Conservation (phyloP, 2,888 invertebrate species). For the Cephus runcator region DNA sequence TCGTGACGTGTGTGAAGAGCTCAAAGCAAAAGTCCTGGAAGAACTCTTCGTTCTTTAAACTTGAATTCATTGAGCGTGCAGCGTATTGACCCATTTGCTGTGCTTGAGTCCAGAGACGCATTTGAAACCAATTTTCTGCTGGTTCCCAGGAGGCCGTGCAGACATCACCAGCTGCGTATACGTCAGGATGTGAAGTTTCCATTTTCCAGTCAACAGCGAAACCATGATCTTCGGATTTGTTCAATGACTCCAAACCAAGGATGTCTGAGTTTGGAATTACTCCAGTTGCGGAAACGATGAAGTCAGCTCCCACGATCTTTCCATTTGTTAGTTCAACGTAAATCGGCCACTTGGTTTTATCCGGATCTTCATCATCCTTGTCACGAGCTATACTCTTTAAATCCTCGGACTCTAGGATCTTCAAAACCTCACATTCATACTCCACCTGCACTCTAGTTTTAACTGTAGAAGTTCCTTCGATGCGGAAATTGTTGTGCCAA, state of each 20-base stretch:
- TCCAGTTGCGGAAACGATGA: conserved; percentile 96
- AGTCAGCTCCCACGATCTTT: conserved; percentile 81
- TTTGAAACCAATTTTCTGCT: conserved; percentile 90
- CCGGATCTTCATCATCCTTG: conserved; percentile 58
- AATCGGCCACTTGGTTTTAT: conserved; percentile 72
- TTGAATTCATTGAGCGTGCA: conserved; percentile 86
- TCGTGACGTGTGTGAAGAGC: conserved; percentile 95
- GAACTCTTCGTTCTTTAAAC: conserved; percentile 71
- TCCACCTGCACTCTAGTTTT: conserved; percentile 65
- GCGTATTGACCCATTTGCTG: conserved; percentile 97
- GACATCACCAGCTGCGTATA: conserved; percentile 97
- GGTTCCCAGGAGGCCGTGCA: conserved; percentile 84
- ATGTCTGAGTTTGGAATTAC: conserved; percentile 79
- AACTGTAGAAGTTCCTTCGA: conserved; percentile 68
- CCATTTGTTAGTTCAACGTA: conserved; percentile 80
- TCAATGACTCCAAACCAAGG: conserved; percentile 68
- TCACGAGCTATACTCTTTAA: conserved; percentile 53
- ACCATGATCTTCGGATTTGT: conserved; percentile 79
- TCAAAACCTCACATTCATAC: conserved; percentile 67
- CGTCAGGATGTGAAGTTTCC: conserved; percentile 79
- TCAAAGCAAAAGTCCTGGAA: conserved; percentile 97
- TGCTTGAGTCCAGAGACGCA: conserved; percentile 98
- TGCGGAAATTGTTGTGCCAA: conserved; percentile 83
- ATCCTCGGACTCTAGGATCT: conserved; percentile 74
- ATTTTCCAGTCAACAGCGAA: conserved; percentile 86